Percentiles rank a stretch among this genome's conserved stretches.
Conservation (phyloP, 2,797 vertebrate species). For the Hydrocynus forskahlii region DNA sequence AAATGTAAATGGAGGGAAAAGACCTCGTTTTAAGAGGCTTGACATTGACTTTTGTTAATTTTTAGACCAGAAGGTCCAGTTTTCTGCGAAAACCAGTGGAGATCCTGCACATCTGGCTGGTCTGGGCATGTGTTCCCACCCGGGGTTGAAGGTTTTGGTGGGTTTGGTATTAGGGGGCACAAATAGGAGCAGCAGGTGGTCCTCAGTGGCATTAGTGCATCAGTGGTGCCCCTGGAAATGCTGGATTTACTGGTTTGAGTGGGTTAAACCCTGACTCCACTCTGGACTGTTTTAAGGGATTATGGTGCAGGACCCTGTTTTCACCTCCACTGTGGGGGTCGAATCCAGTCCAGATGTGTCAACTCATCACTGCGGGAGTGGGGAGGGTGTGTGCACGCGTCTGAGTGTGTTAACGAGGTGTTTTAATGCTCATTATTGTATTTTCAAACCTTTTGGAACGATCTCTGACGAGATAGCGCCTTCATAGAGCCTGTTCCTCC, state of each 20-base stretch:
- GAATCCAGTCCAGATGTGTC: constrained; percentile 34
- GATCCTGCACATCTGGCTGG: too few species aligned
- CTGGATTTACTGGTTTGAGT: constrained; percentile 59
- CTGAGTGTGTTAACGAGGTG: neutral
- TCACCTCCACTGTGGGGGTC: constrained; percentile 63
- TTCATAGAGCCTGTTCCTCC: too few species aligned
- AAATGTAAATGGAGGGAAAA: too few species aligned
- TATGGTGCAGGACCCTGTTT: constrained; percentile 66
- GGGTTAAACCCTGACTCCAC: constrained; percentile 67
- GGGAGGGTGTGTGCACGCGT: neutral
- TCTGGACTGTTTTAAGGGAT: constrained; percentile 63
- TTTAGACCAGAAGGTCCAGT: too few species aligned
- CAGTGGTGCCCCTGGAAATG: constrained; percentile 69
- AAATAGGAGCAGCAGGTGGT: constrained; percentile 37
- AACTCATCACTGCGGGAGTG: neutral
- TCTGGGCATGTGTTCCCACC: too few species aligned
- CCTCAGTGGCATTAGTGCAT: constrained; percentile 62
- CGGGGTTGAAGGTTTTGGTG: neutral
- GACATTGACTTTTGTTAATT: too few species aligned
- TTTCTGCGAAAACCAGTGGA: neutral
- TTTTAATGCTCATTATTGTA: neutral
- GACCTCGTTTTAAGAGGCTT: too few species aligned
- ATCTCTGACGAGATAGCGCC: too few species aligned
- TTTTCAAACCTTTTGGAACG: too few species aligned
- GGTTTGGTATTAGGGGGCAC: neutral